phyloP scores from a whole-genome alignment of 2,888 invertebrate genomes.

The Diabrotica balteata region DNA sequence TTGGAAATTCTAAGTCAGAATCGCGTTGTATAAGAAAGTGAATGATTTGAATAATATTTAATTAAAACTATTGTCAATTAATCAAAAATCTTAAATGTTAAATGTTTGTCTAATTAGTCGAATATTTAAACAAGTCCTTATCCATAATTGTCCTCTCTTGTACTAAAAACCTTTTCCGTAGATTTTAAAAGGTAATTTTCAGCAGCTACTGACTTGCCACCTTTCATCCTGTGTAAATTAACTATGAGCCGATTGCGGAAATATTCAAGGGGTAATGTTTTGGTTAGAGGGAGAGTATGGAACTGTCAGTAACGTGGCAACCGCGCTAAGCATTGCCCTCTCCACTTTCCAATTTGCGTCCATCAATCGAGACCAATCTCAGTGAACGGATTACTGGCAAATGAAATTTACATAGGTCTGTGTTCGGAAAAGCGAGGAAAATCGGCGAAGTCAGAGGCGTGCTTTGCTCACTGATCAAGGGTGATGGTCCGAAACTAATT shows the following conservation, averaged over 20 bases:
- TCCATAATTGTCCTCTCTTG: no score
- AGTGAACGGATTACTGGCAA: constrained; percentile 73
- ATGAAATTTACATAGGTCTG: constrained; percentile 74
- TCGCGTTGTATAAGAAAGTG: no score
- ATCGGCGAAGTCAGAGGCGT: constrained; percentile 32
- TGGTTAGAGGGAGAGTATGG: background rate
- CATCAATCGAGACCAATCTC: constrained; percentile 76
- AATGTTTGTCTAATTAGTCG: no score
- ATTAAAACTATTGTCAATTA: no score
- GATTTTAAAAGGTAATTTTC: no score
- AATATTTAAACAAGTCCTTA: no score
- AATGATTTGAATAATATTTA: no score
- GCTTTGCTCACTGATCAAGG: constrained; percentile 6
- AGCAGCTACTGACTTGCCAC: no score
- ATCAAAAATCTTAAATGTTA: no score
- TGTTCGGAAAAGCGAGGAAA: constrained; percentile 41
- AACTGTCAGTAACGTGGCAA: constrained; percentile 45
- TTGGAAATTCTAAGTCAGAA: no score
- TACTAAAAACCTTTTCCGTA: no score
- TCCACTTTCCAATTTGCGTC: constrained; percentile 72
- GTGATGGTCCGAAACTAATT: constrained; percentile 1
- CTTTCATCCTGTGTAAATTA: background rate
- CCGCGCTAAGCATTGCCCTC: constrained; percentile 50
- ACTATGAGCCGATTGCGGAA: constrained; percentile 1
- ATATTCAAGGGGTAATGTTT: constrained; percentile 23